A percentile compares a stretch with the other conserved stretches of the same genome.
Evolutionary conservation across 2,113 vertebrate genomes (phyloP).

Genomic region (human): DNA sequence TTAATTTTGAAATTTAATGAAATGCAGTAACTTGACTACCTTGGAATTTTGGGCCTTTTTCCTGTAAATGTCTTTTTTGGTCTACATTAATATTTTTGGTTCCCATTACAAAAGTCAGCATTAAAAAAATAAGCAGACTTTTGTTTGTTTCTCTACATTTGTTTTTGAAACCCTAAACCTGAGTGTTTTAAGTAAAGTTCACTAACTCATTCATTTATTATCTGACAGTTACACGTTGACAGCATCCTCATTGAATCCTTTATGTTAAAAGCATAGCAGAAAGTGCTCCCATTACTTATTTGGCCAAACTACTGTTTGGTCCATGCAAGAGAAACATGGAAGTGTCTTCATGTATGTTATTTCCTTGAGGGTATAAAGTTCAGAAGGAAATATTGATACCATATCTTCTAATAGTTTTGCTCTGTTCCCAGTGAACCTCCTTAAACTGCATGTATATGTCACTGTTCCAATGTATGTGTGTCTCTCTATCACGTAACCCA

Average conservation of each 20-base stretch:
- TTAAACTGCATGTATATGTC: constrained; percentile 91
- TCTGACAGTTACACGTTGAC: constrained; percentile 7
- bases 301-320: constrained; percentile 30
- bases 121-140: constrained; percentile 71
- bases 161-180: not conserved
- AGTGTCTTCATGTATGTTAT: constrained; percentile 43
- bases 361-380: constrained; percentile 50
- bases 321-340: not conserved
- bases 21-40: constrained; percentile 38
- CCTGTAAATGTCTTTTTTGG: not conserved
- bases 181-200: not conserved
- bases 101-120: constrained; percentile 17
- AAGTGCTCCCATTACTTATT: not conserved
- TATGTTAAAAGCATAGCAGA: constrained; percentile 70
- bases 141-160: constrained; percentile 30
- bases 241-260: constrained; percentile 63
- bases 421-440: constrained; percentile 87
- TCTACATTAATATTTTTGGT: not conserved
- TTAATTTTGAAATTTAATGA: constrained; percentile 33
- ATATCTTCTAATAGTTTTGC: constrained; percentile 61
- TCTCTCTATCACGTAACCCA: constrained; percentile 99
- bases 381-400: constrained; percentile 52
- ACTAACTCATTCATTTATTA: constrained; percentile 53
- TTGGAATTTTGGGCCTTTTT: constrained; percentile 57
- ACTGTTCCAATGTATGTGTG: constrained; percentile 97